Evolutionary conservation across 2,113 vertebrate species (phyloP).

Genomic region (Datnioides undecimradiatus): DNA sequence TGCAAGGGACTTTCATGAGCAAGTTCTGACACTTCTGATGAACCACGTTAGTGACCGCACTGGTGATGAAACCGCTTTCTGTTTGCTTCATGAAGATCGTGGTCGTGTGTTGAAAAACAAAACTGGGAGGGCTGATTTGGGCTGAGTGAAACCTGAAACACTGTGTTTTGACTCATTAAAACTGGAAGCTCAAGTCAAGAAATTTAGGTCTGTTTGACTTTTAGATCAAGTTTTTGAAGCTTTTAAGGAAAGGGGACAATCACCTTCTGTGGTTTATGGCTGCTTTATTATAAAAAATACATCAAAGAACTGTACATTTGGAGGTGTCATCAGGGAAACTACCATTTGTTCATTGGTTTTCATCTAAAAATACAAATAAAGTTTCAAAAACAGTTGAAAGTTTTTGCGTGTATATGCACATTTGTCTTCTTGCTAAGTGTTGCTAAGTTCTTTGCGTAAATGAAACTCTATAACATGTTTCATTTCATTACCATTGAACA

Average conservation of each 20-base stretch:
- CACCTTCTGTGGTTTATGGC: too few species aligned
- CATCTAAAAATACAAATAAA: not conserved
- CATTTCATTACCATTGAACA: not conserved
- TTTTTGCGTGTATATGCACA: too few species aligned
- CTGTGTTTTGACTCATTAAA: not conserved
- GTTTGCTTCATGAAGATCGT: not conserved
- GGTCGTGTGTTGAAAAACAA: not conserved
- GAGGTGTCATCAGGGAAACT: too few species aligned
- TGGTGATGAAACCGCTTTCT: not conserved
- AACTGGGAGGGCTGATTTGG: not conserved
- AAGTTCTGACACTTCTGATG: not conserved
- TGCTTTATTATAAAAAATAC: too few species aligned
- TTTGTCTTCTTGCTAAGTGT: too few species aligned
- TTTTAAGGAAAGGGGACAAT: not conserved
- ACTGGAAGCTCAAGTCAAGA: not conserved
- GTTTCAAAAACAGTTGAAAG: too few species aligned
- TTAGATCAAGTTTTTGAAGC: not conserved
- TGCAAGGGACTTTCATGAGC: not conserved
- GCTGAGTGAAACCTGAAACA: not conserved
- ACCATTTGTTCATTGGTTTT: not conserved
- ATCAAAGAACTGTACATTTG: too few species aligned
- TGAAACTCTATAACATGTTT: not conserved
- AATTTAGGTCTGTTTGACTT: not conserved
- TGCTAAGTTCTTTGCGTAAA: not conserved
- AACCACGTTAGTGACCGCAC: constrained; percentile 3